Percentiles rank a stretch among this genome's conserved stretches.
Evolutionary conservation across 1,140 invertebrate genomes (phyloP).

Genomic region (Papilio polyxenes): DNA sequence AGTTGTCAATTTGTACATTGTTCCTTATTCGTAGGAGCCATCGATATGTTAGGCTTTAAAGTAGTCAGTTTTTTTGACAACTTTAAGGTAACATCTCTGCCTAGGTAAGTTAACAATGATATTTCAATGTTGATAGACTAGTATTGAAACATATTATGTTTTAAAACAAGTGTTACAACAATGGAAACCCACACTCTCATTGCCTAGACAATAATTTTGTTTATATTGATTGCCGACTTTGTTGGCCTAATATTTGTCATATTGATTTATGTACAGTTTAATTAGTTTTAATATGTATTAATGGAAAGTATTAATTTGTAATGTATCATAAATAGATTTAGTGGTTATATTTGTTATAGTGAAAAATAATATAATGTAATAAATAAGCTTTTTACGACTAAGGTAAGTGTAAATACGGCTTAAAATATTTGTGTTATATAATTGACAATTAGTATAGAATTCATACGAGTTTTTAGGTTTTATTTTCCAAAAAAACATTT

Average conservation of each 20-base stretch:
- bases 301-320: conserved; percentile 66
- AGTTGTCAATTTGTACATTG: too few relatives aligned
- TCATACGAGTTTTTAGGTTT: not conserved
- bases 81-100: not conserved
- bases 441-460: conserved; percentile 25
- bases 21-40: too few relatives aligned
- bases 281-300: conserved; percentile 55
- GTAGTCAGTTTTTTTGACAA: not conserved
- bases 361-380: conserved; percentile 41
- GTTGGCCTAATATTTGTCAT: conserved; percentile 43
- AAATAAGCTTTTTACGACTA: conserved; percentile 29
- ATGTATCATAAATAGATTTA: conserved; percentile 53
- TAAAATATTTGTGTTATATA: conserved; percentile 23
- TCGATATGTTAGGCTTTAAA: not conserved
- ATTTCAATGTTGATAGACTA: not conserved
- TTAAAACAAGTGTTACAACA: not conserved
- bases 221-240: conserved; percentile 44
- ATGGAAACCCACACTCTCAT: conserved; percentile 41
- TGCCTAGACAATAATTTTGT: conserved; percentile 64
- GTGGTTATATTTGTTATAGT: conserved; percentile 43
- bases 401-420: conserved; percentile 30
- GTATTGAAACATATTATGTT: not conserved
- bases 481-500: too few relatives aligned
- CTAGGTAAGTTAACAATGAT: not conserved
- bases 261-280: conserved; percentile 45